Evolutionary conservation across 2,113 vertebrate genomes (phyloP), one percentile per base, ranked within the genome.

Genomic region (Cettia cetti): DNA sequence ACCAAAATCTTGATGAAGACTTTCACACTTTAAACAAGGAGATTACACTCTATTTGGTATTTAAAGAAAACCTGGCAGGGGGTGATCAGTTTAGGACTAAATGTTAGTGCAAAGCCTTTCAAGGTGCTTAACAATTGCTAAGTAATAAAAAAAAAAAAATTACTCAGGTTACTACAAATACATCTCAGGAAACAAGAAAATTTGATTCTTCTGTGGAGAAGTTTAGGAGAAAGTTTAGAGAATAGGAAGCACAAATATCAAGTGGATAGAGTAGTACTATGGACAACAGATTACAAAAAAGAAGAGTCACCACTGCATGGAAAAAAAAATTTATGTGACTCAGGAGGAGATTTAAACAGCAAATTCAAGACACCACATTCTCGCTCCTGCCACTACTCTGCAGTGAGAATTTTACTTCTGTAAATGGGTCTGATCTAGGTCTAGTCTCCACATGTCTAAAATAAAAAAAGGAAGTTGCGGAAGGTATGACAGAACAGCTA

Each of bases 311-410:
- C 8, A 3, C 14, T 16, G 2, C 14, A 31, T 0, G 45, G 7
- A 33, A 31, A 47, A 71, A 66, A 30, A n/a, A n/a, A n/a, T n/a
- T 1, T 0, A 8, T 2, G 5, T 10, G 13, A 59, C 28, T 60
- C 23, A 47, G 17, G 31, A 40, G 30, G 13, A 50, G 3, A 63
- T 68, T 63, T 52, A 42, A 65, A 39, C 10, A 12, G 14, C 11
- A 90, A 81, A 69, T 61, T 79, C 1, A 1, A 56, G 77, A 59
- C 24, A 12, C 14, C 4, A 11, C 28, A 27, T 11, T 82, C 20
- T 57, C 0, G 0, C 10, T 84, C 18, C 64, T 70, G 26, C 3
- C 28, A 39, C 45, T 54, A 26, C 19, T 45, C 49, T 44, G 9
- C 15, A 69, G 16, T 10, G 8, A 35, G 18, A 66, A n/a, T 65